phyloP scores from a whole-genome alignment of 2,113 vertebrate genomes.

The Channa argus region DNA sequence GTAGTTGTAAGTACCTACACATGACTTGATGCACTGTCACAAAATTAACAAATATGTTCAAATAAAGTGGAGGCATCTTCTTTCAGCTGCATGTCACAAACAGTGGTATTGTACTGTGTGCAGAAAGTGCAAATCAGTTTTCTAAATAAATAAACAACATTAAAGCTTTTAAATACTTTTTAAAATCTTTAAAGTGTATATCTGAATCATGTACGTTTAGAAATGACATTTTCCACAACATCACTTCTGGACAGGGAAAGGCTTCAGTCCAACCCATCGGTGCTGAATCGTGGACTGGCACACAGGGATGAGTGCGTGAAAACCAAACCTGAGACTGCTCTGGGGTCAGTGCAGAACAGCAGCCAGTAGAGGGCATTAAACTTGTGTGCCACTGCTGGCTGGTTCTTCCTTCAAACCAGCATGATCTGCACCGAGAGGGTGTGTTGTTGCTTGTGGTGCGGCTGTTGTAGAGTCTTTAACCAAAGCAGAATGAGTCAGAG shows the following conservation, averaged over 20 bases:
- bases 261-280: conserved; percentile 8
- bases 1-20: too few relatives aligned
- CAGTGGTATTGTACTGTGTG: conserved; percentile 9
- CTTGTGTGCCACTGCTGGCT: neutral
- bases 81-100: conserved; percentile 32
- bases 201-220: neutral
- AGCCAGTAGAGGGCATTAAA: conserved; percentile 71
- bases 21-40: neutral
- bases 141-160: conserved; percentile 42
- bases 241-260: neutral
- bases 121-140: conserved; percentile 31
- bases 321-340: conserved; percentile 9
- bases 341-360: conserved; percentile 38
- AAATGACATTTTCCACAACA: conserved; percentile 14
- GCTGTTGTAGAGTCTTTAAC: conserved; percentile 51
- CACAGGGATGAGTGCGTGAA: conserved; percentile 1
- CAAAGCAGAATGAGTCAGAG: conserved; percentile 59
- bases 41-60: neutral
- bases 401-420: conserved; percentile 18
- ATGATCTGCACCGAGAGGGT: conserved; percentile 16
- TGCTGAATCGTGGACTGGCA: conserved; percentile 8
- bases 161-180: conserved; percentile 38
- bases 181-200: conserved; percentile 31
- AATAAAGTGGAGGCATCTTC: neutral
- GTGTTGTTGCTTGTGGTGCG: conserved; percentile 18